A percentile compares a stretch with the other conserved stretches of the same genome.
phyloP scores from a whole-genome alignment of 2,797 vertebrate species.

The Gambusia yucatana region DNA sequence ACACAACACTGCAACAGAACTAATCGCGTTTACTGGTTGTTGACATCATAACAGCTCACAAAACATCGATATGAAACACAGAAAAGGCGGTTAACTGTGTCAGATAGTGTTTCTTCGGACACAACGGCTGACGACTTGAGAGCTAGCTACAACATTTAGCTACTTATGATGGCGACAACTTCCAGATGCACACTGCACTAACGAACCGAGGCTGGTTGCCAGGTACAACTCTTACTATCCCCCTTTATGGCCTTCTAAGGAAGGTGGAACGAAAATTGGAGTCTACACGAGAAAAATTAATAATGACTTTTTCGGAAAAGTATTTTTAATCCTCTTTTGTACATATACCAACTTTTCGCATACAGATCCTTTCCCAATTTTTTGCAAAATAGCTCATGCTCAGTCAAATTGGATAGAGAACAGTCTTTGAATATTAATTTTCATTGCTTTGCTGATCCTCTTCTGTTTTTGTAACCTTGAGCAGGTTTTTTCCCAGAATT shows the following conservation, averaged over 20 bases:
- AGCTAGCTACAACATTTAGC: conserved; percentile 51
- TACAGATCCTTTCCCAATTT: not conserved
- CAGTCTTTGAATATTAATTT: too few species aligned
- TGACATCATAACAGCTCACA: conserved; percentile 24
- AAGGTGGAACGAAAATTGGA: not conserved
- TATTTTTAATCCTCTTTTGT: not conserved
- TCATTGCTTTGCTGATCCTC: too few species aligned
- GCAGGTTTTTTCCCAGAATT: not conserved
- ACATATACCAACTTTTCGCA: not conserved
- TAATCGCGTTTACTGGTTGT: conserved; percentile 18
- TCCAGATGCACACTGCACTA: conserved; percentile 59
- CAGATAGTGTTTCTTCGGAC: conserved; percentile 16
- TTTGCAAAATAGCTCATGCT: not conserved
- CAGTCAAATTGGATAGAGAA: not conserved
- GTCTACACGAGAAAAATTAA: not conserved
- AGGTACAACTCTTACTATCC: not conserved
- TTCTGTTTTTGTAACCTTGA: not conserved
- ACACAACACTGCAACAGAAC: conserved; percentile 5
- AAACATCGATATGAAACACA: not conserved
- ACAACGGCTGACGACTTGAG: conserved; percentile 32
- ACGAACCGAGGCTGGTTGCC: conserved; percentile 51
- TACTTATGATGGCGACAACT: conserved; percentile 68
- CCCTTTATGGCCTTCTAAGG: conserved; percentile 2
- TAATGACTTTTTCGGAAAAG: not conserved
- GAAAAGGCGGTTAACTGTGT: not conserved